A percentile compares a stretch with the other conserved stretches of the same genome.
Conservation (phyloP, 2,888 invertebrate genomes). For the Odontothrips loti region DNA sequence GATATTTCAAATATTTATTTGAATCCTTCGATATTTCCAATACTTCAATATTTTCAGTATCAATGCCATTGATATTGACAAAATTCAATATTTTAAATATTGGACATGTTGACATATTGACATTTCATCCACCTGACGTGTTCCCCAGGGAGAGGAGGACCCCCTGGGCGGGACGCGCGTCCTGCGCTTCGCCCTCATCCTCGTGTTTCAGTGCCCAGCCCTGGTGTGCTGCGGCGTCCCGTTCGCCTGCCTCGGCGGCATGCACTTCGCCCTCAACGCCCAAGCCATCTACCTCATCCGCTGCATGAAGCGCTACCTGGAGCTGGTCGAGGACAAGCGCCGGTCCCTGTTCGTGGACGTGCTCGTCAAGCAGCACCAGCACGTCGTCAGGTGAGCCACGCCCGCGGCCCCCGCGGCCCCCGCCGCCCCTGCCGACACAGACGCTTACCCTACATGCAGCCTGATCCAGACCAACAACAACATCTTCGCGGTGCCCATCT, state of each 20-base stretch:
- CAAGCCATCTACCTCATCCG: not conserved
- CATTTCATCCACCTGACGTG: too few relatives aligned
- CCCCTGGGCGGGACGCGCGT: not conserved
- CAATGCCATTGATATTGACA: too few relatives aligned
- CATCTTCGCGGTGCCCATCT: conserved; percentile 7
- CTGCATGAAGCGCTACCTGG: conserved; percentile 2
- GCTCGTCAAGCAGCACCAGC: conserved; percentile 12
- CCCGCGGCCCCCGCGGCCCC: too few relatives aligned
- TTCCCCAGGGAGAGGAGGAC: not conserved
- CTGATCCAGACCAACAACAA: not conserved
- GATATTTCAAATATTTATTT: too few relatives aligned
- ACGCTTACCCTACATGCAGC: not conserved
- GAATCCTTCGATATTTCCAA: too few relatives aligned
- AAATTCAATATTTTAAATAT: too few relatives aligned
- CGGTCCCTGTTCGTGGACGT: not conserved
- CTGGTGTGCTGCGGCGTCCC: not conserved
- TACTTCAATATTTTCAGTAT: too few relatives aligned
- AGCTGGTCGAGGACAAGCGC: not conserved
- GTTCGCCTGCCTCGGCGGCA: not conserved
- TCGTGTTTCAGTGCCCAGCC: not conserved
- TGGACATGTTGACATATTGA: too few relatives aligned
- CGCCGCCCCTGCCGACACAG: not conserved
- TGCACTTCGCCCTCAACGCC: conserved; percentile 15
- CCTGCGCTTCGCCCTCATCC: conserved; percentile 15
- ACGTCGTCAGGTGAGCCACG: not conserved